phyloP scores from a whole-genome alignment of 2,888 invertebrate species.

The Scaptomyza polygonia region DNA sequence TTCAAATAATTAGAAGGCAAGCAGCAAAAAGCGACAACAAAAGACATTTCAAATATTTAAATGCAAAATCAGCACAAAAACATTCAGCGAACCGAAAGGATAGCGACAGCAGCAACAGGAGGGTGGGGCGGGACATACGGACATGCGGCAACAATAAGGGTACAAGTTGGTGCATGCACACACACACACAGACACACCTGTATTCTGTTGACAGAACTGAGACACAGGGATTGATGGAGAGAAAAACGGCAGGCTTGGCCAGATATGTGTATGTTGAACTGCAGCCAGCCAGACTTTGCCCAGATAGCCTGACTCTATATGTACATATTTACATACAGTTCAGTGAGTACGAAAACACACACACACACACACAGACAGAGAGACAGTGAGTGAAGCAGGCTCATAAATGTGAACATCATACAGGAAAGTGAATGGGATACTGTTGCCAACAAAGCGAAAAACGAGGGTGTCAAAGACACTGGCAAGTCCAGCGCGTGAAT shows the following conservation, averaged over 20 bases:
- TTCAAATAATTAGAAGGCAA: constrained; percentile 60
- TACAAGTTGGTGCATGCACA: not conserved
- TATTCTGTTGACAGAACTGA: constrained; percentile 9
- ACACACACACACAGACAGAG: constrained; percentile 8
- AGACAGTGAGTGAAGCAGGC: constrained; percentile 8
- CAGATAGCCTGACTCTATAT: constrained; percentile 54
- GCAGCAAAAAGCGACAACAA: constrained; percentile 40
- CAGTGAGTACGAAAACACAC: constrained; percentile 53
- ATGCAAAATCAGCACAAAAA: constrained; percentile 73
- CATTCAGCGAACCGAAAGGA: constrained; percentile 64
- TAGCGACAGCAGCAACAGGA: constrained; percentile 39
- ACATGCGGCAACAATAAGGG: constrained; percentile 4
- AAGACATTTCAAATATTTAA: constrained; percentile 60
- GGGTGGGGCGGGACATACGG: constrained; percentile 6
- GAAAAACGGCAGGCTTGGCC: constrained; percentile 21
- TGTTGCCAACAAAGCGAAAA: constrained; percentile 34
- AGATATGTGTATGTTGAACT: constrained; percentile 33
- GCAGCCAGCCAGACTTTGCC: constrained; percentile 16
- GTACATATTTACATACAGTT: constrained; percentile 75
- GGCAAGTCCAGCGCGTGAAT: constrained; percentile 62
- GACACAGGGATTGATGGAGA: constrained; percentile 3
- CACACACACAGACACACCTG: constrained; percentile 23
- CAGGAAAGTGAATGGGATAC: constrained; percentile 60
- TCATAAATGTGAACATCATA: constrained; percentile 65
- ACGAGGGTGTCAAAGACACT: constrained; percentile 53